Evolutionary conservation across 2,797 vertebrate species (phyloP).

Genomic region (Dicrostonyx torquatus): DNA sequence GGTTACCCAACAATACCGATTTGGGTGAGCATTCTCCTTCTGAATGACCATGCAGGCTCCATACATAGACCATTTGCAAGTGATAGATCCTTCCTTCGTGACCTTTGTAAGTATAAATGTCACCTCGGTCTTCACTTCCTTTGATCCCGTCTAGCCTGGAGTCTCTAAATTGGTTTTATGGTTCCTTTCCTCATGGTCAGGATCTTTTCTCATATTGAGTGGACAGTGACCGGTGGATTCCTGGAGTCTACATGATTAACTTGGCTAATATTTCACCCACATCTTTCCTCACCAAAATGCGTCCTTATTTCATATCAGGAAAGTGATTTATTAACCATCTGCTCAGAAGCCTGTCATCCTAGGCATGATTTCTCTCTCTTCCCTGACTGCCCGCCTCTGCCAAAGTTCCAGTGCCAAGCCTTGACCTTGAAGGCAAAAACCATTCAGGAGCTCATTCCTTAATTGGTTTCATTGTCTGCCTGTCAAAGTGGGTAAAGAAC

Average conservation of each 20-base stretch:
- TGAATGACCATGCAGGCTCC: not conserved
- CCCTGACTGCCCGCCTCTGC: slow-evolving; percentile 84
- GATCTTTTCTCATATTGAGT: not conserved
- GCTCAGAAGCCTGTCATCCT: slow-evolving; percentile 86
- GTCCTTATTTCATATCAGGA: slow-evolving; percentile 84
- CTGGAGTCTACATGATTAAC: slow-evolving; percentile 77
- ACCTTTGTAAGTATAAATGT: not conserved
- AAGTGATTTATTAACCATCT: slow-evolving; percentile 88
- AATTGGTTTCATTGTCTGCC: slow-evolving; percentile 80
- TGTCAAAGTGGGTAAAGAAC: slow-evolving; percentile 66
- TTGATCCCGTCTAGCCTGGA: not conserved
- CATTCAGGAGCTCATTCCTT: slow-evolving; percentile 79
- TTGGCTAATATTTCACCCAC: slow-evolving; percentile 80
- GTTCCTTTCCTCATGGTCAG: not conserved
- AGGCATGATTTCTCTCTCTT: slow-evolving; percentile 85
- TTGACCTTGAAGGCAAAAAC: slow-evolving; percentile 86
- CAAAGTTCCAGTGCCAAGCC: slow-evolving; percentile 83
- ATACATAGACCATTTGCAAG: not conserved
- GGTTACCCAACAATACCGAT: not conserved
- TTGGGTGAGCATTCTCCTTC: not conserved
- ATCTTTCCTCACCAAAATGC: slow-evolving; percentile 82
- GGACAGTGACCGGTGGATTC: slow-evolving; percentile 49
- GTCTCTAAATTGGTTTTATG: slow-evolving; percentile 12
- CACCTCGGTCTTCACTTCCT: not conserved
- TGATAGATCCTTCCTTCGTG: not conserved